Percentiles rank a stretch among this genome's conserved stretches.
These are phyloP conservation scores for Temnothorax rugatulus DNA, from an alignment of 2,888 invertebrate species.

Conservation along the genomic window DNA sequence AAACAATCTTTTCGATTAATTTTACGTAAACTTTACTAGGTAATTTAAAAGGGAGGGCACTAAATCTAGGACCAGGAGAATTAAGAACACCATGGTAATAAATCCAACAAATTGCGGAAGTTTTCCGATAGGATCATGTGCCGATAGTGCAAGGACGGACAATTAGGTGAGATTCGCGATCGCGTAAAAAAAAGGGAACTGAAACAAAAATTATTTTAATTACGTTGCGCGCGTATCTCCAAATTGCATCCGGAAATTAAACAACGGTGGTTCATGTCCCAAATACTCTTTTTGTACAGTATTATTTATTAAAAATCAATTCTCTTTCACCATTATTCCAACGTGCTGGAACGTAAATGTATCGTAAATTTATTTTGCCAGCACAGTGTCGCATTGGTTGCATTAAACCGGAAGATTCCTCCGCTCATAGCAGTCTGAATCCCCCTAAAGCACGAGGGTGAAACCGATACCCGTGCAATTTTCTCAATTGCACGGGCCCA, in stretches of 20 bases:
- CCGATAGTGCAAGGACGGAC: constrained; percentile 52
- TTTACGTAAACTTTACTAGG: constrained; percentile 24
- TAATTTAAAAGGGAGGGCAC: constrained; percentile 19
- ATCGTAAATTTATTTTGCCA: constrained; percentile 19
- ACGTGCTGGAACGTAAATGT: background rate
- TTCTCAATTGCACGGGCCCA: constrained; percentile 70
- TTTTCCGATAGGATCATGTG: constrained; percentile 62
- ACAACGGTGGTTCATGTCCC: background rate
- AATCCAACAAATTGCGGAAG: constrained; percentile 68
- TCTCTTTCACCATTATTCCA: background rate
- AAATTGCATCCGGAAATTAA: constrained; percentile 12
- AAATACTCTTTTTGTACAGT: background rate
- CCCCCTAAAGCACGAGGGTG: constrained; percentile 57
- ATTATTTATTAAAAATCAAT: constrained; percentile 31
- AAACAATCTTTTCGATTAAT: constrained; percentile 45
- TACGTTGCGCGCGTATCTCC: background rate
- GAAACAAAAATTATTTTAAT: constrained; percentile 11
- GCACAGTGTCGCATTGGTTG: background rate
- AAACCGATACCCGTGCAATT: constrained; percentile 73
- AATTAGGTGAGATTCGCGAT: constrained; percentile 36
- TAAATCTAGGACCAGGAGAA: constrained; percentile 63
- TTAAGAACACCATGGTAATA: constrained; percentile 58
- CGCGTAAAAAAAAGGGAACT: background rate
- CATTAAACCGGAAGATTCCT: constrained; percentile 65
- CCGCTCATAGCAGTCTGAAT: constrained; percentile 53